Percentiles rank a stretch among this genome's conserved stretches.
These are phyloP conservation scores for Platyura marginata DNA, from an alignment of 1,140 invertebrate genomes.

Conservation along the genomic window DNA sequence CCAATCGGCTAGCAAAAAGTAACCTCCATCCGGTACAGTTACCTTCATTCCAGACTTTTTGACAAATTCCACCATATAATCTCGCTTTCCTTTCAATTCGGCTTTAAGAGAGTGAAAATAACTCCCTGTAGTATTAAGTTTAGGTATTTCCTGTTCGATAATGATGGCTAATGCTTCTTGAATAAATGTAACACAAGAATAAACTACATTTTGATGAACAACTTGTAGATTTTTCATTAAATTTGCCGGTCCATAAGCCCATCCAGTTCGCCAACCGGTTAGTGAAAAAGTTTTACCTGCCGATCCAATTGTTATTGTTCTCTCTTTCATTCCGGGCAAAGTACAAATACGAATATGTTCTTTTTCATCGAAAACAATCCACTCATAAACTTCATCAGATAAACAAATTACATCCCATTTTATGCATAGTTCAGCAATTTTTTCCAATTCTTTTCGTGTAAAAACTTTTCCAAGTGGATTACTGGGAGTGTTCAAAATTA, in stretches of 20 bases:
- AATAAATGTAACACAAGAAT: conserved; percentile 68
- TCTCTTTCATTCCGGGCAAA: conserved; percentile 91
- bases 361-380: conserved; percentile 75
- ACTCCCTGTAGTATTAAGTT: conserved; percentile 54
- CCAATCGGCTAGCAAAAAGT: conserved; percentile 94
- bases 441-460: conserved; percentile 38
- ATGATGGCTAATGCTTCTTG: conserved; percentile 82
- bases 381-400: conserved; percentile 97
- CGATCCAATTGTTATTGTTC: conserved; percentile 92
- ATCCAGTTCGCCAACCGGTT: conserved; percentile 96
- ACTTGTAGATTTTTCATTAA: conserved; percentile 66
- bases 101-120: conserved; percentile 65
- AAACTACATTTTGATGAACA: conserved; percentile 88
- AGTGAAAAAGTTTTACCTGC: conserved; percentile 96
- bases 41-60: conserved; percentile 74
- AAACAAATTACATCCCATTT: conserved; percentile 85
- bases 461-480: conserved; percentile 89
- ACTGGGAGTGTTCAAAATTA: conserved; percentile 92
- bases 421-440: conserved; percentile 75
- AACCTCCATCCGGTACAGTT: conserved; percentile 90
- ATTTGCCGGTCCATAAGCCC: conserved; percentile 75
- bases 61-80: conserved; percentile 64
- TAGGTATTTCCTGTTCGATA: conserved; percentile 69
- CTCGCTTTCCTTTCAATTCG: conserved; percentile 68
- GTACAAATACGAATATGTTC: conserved; percentile 79